Conservation (phyloP, 1,140 invertebrate species). For the Oryzaephilus surinamensis region DNA sequence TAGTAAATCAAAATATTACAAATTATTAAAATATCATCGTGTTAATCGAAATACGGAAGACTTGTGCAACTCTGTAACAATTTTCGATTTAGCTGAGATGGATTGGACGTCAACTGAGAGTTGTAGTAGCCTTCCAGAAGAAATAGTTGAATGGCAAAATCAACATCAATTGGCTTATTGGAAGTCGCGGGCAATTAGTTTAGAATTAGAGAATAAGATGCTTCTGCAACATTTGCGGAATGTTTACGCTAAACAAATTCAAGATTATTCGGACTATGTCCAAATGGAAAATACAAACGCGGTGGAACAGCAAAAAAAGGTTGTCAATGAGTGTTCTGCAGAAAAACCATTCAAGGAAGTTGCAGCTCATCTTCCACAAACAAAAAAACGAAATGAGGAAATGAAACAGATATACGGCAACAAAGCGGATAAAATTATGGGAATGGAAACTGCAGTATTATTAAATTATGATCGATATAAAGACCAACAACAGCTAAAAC, state of each 20-base stretch:
- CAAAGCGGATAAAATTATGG: slow-evolving; percentile 53
- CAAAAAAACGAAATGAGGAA: slow-evolving; percentile 17
- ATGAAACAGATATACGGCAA: slow-evolving; percentile 45
- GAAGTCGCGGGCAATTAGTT: slow-evolving; percentile 50
- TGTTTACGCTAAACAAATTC: slow-evolving; percentile 19
- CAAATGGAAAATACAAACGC: slow-evolving; percentile 1
- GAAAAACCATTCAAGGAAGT: slow-evolving; percentile 2
- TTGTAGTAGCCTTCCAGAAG: too few species aligned
- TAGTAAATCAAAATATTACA: slow-evolving; percentile 20
- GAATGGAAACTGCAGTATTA: slow-evolving; percentile 62
- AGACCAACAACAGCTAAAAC: slow-evolving; percentile 49
- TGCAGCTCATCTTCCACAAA: too few species aligned
- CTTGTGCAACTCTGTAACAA: slow-evolving; percentile 17
- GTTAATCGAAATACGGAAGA: slow-evolving; percentile 13
- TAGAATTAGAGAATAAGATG: slow-evolving; percentile 52
- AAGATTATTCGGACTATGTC: slow-evolving; percentile 16
- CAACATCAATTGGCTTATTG: slow-evolving; percentile 49
- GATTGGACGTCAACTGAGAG: slow-evolving; percentile 9
- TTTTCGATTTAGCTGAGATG: slow-evolving; percentile 22
- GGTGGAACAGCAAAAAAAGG: background rate
- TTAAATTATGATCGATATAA: slow-evolving; percentile 51
- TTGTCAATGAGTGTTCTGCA: background rate
- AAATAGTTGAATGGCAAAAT: slow-evolving; percentile 38
- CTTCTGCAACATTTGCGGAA: slow-evolving; percentile 36
- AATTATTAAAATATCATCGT: slow-evolving; percentile 15